phyloP scores from a whole-genome alignment of 2,888 invertebrate species.

The Spilarctia lutea region DNA sequence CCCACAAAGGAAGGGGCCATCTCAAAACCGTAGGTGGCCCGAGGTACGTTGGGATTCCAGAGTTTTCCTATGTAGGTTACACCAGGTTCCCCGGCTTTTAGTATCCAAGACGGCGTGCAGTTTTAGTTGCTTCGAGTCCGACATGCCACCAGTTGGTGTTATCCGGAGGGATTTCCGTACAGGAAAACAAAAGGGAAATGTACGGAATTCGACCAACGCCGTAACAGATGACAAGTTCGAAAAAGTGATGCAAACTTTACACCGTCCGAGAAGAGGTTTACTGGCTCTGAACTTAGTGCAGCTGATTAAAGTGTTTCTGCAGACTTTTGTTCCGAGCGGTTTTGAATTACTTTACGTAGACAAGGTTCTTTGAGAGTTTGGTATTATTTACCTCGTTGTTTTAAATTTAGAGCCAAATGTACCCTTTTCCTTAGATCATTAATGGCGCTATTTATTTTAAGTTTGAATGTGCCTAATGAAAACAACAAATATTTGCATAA shows the following conservation, averaged over 20 bases:
- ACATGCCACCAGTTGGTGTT: no score
- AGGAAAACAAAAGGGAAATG: no score
- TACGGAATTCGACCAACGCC: slow-evolving; percentile 7
- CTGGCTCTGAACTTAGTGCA: slow-evolving; percentile 19
- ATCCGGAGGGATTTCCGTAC: no score
- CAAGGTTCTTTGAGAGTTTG: not conserved
- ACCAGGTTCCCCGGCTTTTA: no score
- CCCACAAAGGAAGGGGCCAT: no score
- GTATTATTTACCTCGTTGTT: not conserved
- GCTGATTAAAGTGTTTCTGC: slow-evolving; percentile 21
- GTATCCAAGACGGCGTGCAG: no score
- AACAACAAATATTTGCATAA: not conserved
- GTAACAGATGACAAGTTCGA: slow-evolving; percentile 8
- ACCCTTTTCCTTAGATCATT: not conserved
- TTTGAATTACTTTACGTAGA: slow-evolving; percentile 7
- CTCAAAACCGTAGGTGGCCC: no score
- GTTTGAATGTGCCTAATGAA: not conserved
- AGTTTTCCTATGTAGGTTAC: no score
- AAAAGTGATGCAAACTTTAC: slow-evolving; percentile 31
- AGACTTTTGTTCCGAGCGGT: slow-evolving; percentile 14
- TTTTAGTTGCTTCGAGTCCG: no score
- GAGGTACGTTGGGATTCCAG: no score
- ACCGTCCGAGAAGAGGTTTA: slow-evolving; percentile 25
- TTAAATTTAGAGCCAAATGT: not conserved
- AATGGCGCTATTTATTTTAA: not conserved